phyloP scores from a whole-genome alignment of 2,113 vertebrate species.

The Butorides virescens region DNA sequence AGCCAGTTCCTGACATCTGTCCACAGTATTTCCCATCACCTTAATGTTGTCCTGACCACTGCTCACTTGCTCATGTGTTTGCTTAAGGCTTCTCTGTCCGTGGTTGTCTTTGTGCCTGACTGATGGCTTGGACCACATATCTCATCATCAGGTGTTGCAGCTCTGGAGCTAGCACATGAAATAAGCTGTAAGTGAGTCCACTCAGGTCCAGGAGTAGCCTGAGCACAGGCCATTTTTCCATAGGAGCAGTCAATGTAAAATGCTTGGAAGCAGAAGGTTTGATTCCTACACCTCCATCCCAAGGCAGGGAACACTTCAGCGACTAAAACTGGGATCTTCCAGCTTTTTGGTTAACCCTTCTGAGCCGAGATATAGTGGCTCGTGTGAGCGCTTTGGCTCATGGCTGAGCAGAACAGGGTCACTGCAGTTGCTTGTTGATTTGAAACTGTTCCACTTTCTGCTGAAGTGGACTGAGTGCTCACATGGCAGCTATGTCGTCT shows the following conservation, averaged over 20 bases:
- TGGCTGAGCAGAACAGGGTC: neutral
- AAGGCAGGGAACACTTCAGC: neutral
- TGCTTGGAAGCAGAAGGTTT: neutral
- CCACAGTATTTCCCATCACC: neutral
- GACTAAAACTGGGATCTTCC: neutral
- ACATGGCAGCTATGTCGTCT: neutral
- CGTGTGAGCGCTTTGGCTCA: accelerated
- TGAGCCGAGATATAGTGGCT: neutral
- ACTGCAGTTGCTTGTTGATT: neutral
- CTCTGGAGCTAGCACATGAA: neutral
- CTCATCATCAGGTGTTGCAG: neutral
- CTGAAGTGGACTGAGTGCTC: neutral
- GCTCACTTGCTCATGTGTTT: neutral
- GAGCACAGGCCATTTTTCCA: neutral
- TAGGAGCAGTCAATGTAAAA: neutral
- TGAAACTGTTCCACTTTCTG: neutral
- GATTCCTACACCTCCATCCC: neutral
- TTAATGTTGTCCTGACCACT: neutral
- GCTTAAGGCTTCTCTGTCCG: neutral
- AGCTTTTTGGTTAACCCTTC: neutral
- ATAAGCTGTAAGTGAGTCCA: neutral
- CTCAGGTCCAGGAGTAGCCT: neutral
- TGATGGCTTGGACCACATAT: neutral
- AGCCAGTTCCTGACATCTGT: neutral
- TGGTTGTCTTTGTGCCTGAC: neutral